Base-by-base conservation (phyloP, 2,797 vertebrate genomes). In the Xenentodon cancila region DNA sequence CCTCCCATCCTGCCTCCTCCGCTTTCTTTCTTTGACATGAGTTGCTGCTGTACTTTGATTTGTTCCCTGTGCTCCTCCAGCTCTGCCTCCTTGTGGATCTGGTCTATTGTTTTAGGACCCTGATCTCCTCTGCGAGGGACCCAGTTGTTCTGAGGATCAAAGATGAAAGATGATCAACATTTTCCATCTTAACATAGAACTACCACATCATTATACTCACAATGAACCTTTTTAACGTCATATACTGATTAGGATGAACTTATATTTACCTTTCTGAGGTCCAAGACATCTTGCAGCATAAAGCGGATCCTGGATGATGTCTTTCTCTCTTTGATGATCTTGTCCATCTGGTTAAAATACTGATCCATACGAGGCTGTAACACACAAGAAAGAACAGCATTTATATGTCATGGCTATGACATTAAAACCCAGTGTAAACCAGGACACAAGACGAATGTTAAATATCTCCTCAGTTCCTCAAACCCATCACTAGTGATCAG, bases 51-150 rank as follows among this genome's bases (percentile, higher is more conserved):
- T 46, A 99, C 98, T 91, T 97, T 98, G 53, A 95, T 94, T n/a
- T 98, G 96, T 72, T 99, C 96, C 20, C 95, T 90, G 73, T 98
- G 97, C 64, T 99, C 96, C 77, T 99, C 98, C 93, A 96, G 53
- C 82, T 99, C 97, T 0, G 98, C 98, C 27, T 99, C 98, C 79
- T 98, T 98, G 87, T 99, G 98, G 71, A 99, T 99, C 92, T 99
- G 98, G 81, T 99, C 98, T 0, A 99, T 98, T 25, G 98, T 99
- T 87, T 99, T 99, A n/a, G 98, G 98, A 59, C 98, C 98, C 79
- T 94, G 96, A 59, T 99, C 98, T 73, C 95, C 97, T 90, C 97
- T 93, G 15, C 98, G 95, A 0, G 98, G 97, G 32, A 99, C 95
- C 98, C 98, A 99, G 79, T 91, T 96, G 84, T 90, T 94, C 98